Evolutionary conservation across 92 coral and sea anemone genomes (phyloP), one percentile per base, ranked within the genome.

Genomic region (Zoanthus gigantus): DNA sequence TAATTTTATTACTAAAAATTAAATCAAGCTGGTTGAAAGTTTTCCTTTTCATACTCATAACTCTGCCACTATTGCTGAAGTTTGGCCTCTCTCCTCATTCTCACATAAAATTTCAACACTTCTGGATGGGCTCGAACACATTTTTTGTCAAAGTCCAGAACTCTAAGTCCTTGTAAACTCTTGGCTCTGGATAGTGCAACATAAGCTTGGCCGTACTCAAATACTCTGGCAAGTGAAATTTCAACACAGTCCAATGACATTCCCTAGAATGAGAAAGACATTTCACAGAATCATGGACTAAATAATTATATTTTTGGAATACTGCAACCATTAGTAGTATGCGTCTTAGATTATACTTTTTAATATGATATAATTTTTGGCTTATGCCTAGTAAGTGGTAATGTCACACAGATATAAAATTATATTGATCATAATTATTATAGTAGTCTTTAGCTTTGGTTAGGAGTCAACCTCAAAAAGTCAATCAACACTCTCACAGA

Each of bases 191-290:
- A 97, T 31, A 97, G 89, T 16, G 99, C 99, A 29, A 97, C 99
- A 83, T 97, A 97, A 4, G 98, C 95, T 88, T 97, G 99, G 2
- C 99, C 99, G 77, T 92, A 97, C 86, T 97, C 99, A 74, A 97
- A 97, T 54, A 97, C 99, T 87, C 96, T 82, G 47, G 99, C 94
- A 2, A 97, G 81, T 23, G 99, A 97, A 83, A 97, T 95, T 75
- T 97, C 99, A 60, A 97, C 98, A 86, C 98, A 95, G 81, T 97
- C 99, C 10, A 97, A 77, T 56, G 99, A 95, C 99, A 97, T 97
- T 29, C 99, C 99, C 99, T 97, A 63, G 23, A 86, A 86, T 9
- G 28, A 37, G 17, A 65, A 61, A 34, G 42, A 34, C 42, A 34
- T 34, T 34, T 34, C 3, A 34, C 42, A 34, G 42, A 34, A 34